Base-by-base conservation (phyloP, 2,888 invertebrate genomes). In the Agrochola lychnidis region DNA sequence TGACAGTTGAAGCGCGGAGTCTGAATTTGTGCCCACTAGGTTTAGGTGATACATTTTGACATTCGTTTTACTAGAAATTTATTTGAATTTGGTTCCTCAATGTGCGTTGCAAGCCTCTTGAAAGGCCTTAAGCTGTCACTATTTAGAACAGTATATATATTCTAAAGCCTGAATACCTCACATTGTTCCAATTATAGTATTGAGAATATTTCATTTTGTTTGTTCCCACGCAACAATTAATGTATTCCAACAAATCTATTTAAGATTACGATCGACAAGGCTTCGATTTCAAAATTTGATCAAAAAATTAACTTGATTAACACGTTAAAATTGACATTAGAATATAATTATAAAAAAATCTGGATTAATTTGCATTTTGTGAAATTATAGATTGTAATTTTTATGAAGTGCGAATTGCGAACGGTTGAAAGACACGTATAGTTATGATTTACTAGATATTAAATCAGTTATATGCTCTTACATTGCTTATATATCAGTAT, bases 161-260 rank as follows among this genome's bases (percentile, higher is more conserved):
- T 10, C 36, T 45, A 14, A 25, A 30, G 42, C 16, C 36, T 12
- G 36, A n/a, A 70, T 82, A 51, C 56, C 16, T 12, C 51, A 40
- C 57, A 76, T 75, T 75, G 75, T 78, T 78, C 67, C 70, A 71
- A 73, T 14, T 57, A 69, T 12, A 83, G 86, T 64, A 73, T 73
- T 86, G 86, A 71, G 83, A 78, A 85, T 73, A 64, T 73, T 67
- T 70, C 6, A 56, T 6, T 14, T 4, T 1, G 9, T 72, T 73
- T 78, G 40, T 78, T 83, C 79, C 70, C 86, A 83, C 83, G 79
- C 42, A 61, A 73, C 63, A 57, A 78, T 57, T 45, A 72, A 77
- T 62, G 42, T 76, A 81, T 76, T 72, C 61, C 0, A 30, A 81
- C 40, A 48, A 62, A 73, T 63, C 25, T 42, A 40, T 56, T 42